These are phyloP conservation scores for Plectrocnemia conspersa DNA, from an alignment of 1,140 invertebrate genomes.

Conservation along the genomic window DNA sequence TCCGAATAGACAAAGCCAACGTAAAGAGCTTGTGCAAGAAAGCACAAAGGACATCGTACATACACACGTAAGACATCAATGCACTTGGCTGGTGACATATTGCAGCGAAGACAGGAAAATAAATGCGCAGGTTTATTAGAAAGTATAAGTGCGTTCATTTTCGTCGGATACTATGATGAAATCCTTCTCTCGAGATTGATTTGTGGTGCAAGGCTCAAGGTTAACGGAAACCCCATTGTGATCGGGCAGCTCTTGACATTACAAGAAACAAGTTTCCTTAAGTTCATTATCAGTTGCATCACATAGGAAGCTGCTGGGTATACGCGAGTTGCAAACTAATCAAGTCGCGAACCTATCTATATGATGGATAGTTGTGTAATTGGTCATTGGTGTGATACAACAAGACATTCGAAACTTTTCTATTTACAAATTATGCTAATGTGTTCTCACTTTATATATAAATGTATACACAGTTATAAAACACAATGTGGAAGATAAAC, in stretches of 20 bases:
- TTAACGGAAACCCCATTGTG: not conserved
- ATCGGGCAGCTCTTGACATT: not conserved
- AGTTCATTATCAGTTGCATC: constrained; percentile 19
- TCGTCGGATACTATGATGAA: not conserved
- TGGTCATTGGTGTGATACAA: constrained; percentile 8
- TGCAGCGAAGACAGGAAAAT: not conserved
- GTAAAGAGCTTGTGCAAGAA: constrained; percentile 2
- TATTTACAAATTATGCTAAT: too few relatives aligned
- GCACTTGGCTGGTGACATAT: constrained; percentile 1
- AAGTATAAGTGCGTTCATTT: not conserved
- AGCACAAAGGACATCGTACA: not conserved
- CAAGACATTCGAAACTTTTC: constrained; percentile 17
- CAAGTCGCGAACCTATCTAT: too few relatives aligned
- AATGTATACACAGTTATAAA: too few relatives aligned
- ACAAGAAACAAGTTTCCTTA: constrained; percentile 7
- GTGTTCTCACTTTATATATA: too few relatives aligned
- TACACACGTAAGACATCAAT: not conserved
- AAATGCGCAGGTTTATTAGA: not conserved
- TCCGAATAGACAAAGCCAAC: not conserved
- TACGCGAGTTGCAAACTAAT: constrained; percentile 19
- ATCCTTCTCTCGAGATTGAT: too few relatives aligned
- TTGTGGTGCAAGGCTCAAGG: too few relatives aligned
- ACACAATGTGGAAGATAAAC: too few relatives aligned
- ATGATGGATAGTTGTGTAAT: too few relatives aligned
- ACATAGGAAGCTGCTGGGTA: constrained; percentile 17